Conservation (phyloP, 2,113 vertebrate genomes). For the Euleptes europaea region DNA sequence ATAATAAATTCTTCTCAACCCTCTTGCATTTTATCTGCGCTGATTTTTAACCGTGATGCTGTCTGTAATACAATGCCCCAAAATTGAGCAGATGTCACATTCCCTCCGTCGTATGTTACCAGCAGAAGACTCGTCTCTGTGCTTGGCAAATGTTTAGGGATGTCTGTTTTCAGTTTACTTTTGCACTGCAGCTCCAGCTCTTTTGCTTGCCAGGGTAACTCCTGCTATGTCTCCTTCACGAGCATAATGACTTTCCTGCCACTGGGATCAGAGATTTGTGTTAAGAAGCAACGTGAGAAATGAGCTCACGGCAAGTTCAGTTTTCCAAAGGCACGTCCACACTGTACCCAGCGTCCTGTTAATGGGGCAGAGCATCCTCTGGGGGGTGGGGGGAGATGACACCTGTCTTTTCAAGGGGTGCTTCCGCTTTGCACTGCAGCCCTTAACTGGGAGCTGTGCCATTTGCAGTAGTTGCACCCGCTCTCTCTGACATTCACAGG, state of each 20-base stretch:
- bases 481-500: not conserved
- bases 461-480: not conserved
- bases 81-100: not conserved
- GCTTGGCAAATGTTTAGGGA: not conserved
- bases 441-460: not conserved
- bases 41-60: not conserved
- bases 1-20: not conserved
- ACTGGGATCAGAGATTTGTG: not conserved
- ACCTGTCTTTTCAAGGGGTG: not conserved
- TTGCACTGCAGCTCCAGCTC: not conserved
- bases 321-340: not conserved
- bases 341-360: not conserved
- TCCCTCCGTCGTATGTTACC: not conserved
- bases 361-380: not conserved
- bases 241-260: constrained; percentile 14
- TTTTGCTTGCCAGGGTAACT: constrained; percentile 33
- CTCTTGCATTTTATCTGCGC: not conserved
- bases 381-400: not conserved
- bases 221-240: not conserved
- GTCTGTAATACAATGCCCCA: not conserved
- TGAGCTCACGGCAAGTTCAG: constrained; percentile 2
- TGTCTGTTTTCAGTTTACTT: not conserved
- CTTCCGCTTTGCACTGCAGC: not conserved
- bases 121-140: not conserved
- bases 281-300: not conserved